Percentiles rank a stretch among this genome's conserved stretches.
Conservation (phyloP, 2,888 invertebrate species). For the Marronus borbonicus region DNA sequence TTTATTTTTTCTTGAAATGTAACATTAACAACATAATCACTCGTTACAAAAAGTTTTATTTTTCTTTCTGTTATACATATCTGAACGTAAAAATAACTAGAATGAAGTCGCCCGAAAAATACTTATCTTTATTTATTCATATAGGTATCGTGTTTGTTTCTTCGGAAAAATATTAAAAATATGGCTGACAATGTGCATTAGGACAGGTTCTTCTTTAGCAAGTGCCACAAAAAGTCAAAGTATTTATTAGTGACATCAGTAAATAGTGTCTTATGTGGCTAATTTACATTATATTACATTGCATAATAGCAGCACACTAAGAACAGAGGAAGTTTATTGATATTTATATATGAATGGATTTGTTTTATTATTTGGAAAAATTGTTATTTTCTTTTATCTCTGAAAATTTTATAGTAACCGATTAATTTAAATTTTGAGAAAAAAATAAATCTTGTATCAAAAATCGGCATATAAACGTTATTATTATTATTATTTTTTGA, state of each 20-base stretch:
- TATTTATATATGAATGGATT: constrained; percentile 32
- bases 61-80: constrained; percentile 4
- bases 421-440: constrained; percentile 31
- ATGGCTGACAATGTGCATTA: constrained; percentile 50
- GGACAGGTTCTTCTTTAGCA: constrained; percentile 50
- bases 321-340: constrained; percentile 59
- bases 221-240: constrained; percentile 55
- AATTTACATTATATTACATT: constrained; percentile 54
- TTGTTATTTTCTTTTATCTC: no score
- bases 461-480: constrained; percentile 26
- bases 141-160: background rate
- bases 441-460: constrained; percentile 28
- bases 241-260: constrained; percentile 47
- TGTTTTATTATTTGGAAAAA: background rate
- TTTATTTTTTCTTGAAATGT: constrained; percentile 46
- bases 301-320: constrained; percentile 59
- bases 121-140: background rate
- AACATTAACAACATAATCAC: constrained; percentile 54
- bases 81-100: background rate
- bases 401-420: background rate
- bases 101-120: background rate
- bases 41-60: constrained; percentile 46
- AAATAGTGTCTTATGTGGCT: constrained; percentile 59
- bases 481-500: background rate
- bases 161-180: constrained; percentile 20